Percentiles rank a stretch among this genome's conserved stretches.
Evolutionary conservation across 2,797 vertebrate species (phyloP).

Genomic region (Acipenser transmontanus): DNA sequence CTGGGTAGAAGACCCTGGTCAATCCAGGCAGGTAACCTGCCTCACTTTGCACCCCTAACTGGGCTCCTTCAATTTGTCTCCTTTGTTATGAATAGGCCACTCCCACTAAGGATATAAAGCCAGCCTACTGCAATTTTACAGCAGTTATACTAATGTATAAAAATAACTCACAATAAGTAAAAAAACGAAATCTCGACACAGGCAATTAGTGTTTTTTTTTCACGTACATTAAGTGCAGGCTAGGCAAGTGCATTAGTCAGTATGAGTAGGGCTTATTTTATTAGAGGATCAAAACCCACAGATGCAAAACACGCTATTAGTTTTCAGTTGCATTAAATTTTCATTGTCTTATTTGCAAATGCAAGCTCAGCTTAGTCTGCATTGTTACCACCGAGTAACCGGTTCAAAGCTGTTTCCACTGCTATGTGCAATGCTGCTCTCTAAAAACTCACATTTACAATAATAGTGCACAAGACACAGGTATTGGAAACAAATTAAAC

Average conservation of each 20-base stretch:
- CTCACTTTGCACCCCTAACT: conserved; percentile 22
- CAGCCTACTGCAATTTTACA: conserved; percentile 30
- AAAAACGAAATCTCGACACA: no score
- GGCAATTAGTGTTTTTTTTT: no score
- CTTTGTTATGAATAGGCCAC: conserved; percentile 38
- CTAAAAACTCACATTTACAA: background rate
- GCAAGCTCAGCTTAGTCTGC: conserved; percentile 16
- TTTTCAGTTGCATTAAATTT: no score
- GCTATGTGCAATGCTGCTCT: conserved; percentile 34
- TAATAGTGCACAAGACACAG: no score
- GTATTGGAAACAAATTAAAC: no score
- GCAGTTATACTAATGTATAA: conserved; percentile 33
- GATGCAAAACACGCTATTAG: no score
- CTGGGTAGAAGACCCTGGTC: conserved; percentile 9
- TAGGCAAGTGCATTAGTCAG: no score
- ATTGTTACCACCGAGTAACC: conserved; percentile 43
- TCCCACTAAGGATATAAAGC: conserved; percentile 40
- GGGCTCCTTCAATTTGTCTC: conserved; percentile 36
- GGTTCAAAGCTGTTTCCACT: conserved; percentile 53
- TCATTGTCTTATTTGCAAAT: background rate
- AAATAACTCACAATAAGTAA: no score
- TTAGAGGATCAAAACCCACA: no score
- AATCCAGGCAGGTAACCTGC: conserved; percentile 30
- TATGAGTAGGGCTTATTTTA: no score
- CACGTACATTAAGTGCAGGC: no score